These are phyloP conservation scores for Regulus satrapa DNA, from an alignment of 2,113 vertebrate species.

Conservation along the genomic window DNA sequence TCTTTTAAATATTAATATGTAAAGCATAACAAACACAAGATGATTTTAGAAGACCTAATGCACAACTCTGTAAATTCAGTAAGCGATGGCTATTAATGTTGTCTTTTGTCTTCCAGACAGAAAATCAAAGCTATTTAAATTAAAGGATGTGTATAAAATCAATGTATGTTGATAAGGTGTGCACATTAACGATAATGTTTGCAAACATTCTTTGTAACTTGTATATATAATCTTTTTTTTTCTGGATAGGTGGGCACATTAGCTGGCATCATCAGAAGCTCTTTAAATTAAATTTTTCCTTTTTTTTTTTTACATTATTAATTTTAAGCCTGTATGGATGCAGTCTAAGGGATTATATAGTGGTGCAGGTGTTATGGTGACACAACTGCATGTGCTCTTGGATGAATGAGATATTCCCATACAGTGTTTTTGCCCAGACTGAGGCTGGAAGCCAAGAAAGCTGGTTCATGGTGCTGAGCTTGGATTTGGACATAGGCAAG, in stretches of 20 bases:
- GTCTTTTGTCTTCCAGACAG: conserved; percentile 72
- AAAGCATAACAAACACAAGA: conserved; percentile 49
- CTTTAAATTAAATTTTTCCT: not conserved
- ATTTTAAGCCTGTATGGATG: not conserved
- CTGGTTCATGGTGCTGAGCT: not conserved
- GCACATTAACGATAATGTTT: conserved; percentile 60
- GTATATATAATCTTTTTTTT: conserved; percentile 14
- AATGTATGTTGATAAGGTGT: conserved; percentile 62
- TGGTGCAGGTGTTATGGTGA: fast-evolving
- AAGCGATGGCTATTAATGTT: conserved; percentile 65
- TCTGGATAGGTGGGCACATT: not conserved
- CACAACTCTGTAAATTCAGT: conserved; percentile 65
- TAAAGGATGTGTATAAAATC: conserved; percentile 74
- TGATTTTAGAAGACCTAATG: conserved; percentile 56
- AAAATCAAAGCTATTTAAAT: conserved; percentile 77
- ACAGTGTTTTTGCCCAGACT: not conserved
- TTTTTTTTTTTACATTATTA: not conserved
- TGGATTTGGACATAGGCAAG: not conserved
- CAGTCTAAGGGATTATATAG: not conserved
- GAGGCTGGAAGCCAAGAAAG: not conserved
- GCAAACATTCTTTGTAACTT: conserved; percentile 47
- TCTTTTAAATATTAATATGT: conserved; percentile 39
- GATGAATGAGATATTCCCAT: not conserved
- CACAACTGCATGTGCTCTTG: fast-evolving
- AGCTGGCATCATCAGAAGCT: not conserved